Evolutionary conservation across 2,888 invertebrate species (phyloP), one percentile per base, ranked within the genome.

Genomic region (Adelphocoris suturalis): DNA sequence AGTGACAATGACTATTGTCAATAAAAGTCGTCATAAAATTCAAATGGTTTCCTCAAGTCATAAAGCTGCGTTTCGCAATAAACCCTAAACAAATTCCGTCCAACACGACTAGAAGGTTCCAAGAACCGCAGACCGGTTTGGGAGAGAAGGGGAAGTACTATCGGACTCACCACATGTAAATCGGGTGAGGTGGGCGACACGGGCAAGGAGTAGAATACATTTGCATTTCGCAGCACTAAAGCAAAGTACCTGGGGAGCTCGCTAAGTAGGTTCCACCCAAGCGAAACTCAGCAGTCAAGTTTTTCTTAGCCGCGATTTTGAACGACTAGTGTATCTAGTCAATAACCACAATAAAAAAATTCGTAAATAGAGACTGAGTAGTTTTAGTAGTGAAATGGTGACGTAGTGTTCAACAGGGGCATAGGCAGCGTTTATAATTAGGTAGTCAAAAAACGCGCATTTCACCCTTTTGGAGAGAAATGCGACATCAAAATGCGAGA

Each of bases 41-140:
- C 19, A 61, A 61, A 61, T 61, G 1, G n/a, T n/a, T 61, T n/a
- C 61, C 61, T 61, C n/a, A n/a, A 61, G 61, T n/a, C 19, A 61
- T 61, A 61, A 61, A 61, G 19, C 61, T 61, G 16, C 52, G 52
- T 52, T n/a, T 14, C 14, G 19, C 2, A 61, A 61, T 61, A 61
- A 61, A 61, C 14, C 14, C 61, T n/a, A 61, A 61, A 61, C 61
- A 61, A 7, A 52, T 52, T 61, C 52, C 61, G 19, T 19, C n/a
- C 11, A 16, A 14, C 61, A n/a, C n/a, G 61, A 61, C 61, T 14
- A 9, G 9, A 61, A 61, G 9, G 19, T 61, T 61, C 61, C 19
- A 19, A 61, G 61, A 61, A 61, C 19, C n/a, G 19, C n/a, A 2
- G 61, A 61, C 61, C 19, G 61, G 19, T 61, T 61, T 9, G n/a